Evolutionary conservation across 2,797 vertebrate genomes (phyloP), one percentile per base, ranked within the genome.

Genomic region (Oreochromis mossambicus): DNA sequence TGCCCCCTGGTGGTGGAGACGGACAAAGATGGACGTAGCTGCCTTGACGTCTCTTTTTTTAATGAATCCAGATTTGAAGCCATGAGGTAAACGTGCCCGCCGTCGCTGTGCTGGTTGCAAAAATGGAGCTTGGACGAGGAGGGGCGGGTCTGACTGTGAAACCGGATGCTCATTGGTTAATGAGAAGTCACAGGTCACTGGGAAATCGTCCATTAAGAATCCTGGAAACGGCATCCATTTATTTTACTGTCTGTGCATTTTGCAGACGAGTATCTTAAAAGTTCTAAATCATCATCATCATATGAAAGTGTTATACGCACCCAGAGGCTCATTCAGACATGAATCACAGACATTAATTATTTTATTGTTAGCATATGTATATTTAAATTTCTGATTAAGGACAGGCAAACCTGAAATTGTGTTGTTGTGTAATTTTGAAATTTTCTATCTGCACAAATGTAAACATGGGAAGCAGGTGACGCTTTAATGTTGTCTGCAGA

Each of bases 31-130:
- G 32, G 58, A 36, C 2, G 32, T 0, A 12, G 58, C 32, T 12
- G 32, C 6, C 0, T 7, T 12, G 58, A 2, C 0, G 2, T n/a
- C 32, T 34, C 17, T 1, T 29, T 51, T 19, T 36, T 63, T 5
- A 26, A 32, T 32, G 55, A 32, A 32, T 58, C 15, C 26, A 9
- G 15, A 58, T 6, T 58, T 10, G 55, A 2, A 58, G 55, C 5
- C 3, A 32, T 2, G 9, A 34, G 29, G 6, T 32, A 32, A 9
- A 15, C 14, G 26, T 32, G 55, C 2, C 54, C 5, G 5, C 26
- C 3, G 4, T 32, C 15, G 13, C 3, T 29, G 15, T 17, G 14
- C 8, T 17, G 29, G 26, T 32, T 34, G 2, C 32, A 63, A 63
- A 36, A 56, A 15, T 5, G 54, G 13, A 56, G 13, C 54, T 29